Evolutionary conservation across 2,113 vertebrate genomes (phyloP), one percentile per base, ranked within the genome.

Genomic region (Brienomyrus brachyistius): DNA sequence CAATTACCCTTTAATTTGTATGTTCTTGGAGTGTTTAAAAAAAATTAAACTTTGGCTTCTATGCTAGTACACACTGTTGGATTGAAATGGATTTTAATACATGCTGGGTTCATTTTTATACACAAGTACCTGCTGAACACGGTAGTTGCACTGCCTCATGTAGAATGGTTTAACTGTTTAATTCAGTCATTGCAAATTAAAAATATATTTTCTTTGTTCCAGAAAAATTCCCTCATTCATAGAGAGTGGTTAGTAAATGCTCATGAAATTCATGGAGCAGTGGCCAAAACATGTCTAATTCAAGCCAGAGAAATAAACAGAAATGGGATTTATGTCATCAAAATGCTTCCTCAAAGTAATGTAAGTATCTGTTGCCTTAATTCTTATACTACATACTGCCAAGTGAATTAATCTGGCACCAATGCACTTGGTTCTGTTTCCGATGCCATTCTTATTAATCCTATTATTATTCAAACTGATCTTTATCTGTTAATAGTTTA

Each of bases 221-320:
- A 97, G 97, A 10, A 11, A 0, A 96, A 96, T 74, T 97, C 97
- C 0, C 95, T 96, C 59, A 91, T 94, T 17, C 94, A 96, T 48
- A 62, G 96, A 43, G 95, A 95, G 77, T 97, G 97, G 97, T 50
- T 97, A 89, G 95, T 95, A 91, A 96, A 94, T 0, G 97, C 97
- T 90, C 96, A 96, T 85, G 97, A 97, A 86, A 96, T 95, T 89
- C 97, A 97, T 0, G 96, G 97, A 0, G 97, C 97, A 0, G 96
- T 97, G 86, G 96, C 97, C 89, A 92, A 96, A 40, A 97, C 97
- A 0, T 97, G 97, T 0, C 91, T 97, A 90, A 94, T 95, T 0
- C 93, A 97, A 92, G 96, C 96, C 87, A 95, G 94, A 21, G 94
- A 95, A 21, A 97, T 97, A 93, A 97, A 97, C 89, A 92, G 90